Evolutionary conservation across 2,888 invertebrate genomes (phyloP).

Genomic region (Metellina segmentata): DNA sequence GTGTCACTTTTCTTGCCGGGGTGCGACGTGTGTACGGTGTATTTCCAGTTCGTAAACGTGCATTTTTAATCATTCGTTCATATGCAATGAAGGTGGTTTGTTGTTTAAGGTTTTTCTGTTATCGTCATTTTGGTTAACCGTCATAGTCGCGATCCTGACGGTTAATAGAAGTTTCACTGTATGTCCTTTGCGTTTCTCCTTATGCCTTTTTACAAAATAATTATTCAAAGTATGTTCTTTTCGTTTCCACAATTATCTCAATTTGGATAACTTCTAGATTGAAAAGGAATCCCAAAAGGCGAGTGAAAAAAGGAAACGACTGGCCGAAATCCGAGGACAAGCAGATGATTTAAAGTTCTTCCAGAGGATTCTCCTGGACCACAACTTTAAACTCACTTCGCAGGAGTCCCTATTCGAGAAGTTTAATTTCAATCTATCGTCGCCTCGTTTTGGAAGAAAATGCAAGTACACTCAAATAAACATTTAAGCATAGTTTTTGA

Average conservation of each 20-base stretch:
- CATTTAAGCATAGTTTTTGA: too few species aligned
- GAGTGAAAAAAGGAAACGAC: neutral
- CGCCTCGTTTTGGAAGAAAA: conserved; percentile 34
- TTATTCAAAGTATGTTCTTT: neutral
- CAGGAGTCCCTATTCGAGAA: conserved; percentile 8
- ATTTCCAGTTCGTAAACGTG: too few species aligned
- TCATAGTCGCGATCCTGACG: too few species aligned
- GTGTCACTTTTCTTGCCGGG: too few species aligned
- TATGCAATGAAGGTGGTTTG: too few species aligned
- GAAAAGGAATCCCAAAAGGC: conserved; percentile 11
- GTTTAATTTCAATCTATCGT: conserved; percentile 2
- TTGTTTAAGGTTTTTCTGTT: too few species aligned
- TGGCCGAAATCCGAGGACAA: conserved; percentile 11
- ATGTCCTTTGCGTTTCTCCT: neutral
- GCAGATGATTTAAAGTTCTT: conserved; percentile 21
- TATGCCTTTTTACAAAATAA: neutral
- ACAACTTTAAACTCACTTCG: conserved; percentile 1
- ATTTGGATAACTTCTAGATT: neutral
- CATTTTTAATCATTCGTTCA: too few species aligned
- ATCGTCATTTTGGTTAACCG: too few species aligned
- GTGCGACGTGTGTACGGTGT: too few species aligned
- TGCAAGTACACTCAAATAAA: neutral
- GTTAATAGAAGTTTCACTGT: too few species aligned
- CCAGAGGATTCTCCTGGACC: conserved; percentile 7
- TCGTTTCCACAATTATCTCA: neutral